Evolutionary conservation across 2,888 invertebrate genomes (phyloP).

Genomic region (Ephialtes manifestator): DNA sequence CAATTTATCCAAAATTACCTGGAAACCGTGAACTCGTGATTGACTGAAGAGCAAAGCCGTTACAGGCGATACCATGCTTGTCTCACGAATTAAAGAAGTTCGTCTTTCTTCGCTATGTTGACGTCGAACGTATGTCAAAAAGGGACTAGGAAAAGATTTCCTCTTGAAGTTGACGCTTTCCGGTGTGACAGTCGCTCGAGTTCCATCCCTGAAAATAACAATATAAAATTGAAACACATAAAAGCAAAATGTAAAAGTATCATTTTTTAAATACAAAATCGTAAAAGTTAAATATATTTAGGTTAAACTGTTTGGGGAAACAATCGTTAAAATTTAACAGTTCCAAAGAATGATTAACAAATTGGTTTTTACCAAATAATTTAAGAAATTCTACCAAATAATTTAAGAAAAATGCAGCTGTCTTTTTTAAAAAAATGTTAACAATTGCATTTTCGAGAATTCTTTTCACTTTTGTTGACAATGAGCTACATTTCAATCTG

Average conservation of each 20-base stretch:
- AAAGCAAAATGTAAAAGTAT: background rate
- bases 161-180: constrained; percentile 90
- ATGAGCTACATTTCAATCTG: too few species aligned
- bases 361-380: too few species aligned
- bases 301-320: too few species aligned
- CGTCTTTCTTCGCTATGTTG: constrained; percentile 87
- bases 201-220: constrained; percentile 86
- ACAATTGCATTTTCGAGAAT: too few species aligned
- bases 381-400: too few species aligned
- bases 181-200: constrained; percentile 87
- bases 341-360: too few species aligned
- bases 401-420: too few species aligned
- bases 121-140: constrained; percentile 88
- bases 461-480: too few species aligned
- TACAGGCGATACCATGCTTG: constrained; percentile 88
- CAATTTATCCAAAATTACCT: constrained; percentile 73
- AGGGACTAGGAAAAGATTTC: constrained; percentile 85
- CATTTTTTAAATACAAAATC: too few species aligned
- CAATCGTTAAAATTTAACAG: too few species aligned
- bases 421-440: too few species aligned
- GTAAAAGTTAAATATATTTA: too few species aligned
- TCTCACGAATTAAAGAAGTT: constrained; percentile 88
- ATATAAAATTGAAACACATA: background rate
- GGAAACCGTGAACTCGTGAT: constrained; percentile 71
- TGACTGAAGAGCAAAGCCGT: constrained; percentile 88